phyloP scores from a whole-genome alignment of 1,140 invertebrate genomes.

The Achroia grisella region DNA sequence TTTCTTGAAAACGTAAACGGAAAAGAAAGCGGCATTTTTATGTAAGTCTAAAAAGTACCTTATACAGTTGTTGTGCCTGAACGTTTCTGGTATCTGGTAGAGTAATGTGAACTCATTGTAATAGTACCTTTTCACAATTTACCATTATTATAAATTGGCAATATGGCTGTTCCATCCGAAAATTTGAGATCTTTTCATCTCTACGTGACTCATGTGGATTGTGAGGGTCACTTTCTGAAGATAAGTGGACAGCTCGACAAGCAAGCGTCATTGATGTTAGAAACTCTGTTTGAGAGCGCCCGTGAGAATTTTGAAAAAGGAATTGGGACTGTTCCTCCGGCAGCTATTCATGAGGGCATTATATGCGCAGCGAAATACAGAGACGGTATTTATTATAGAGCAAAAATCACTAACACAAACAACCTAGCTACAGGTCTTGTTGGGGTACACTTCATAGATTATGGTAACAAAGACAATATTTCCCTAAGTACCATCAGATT shows the following conservation, averaged over 20 bases:
- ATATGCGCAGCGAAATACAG: slow-evolving; percentile 79
- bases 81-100: slow-evolving; percentile 20
- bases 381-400: slow-evolving; percentile 78
- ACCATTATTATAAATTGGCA: slow-evolving; percentile 2
- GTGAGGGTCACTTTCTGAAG: slow-evolving; percentile 77
- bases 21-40: slow-evolving; percentile 57
- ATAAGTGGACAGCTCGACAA: slow-evolving; percentile 80
- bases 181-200: slow-evolving; percentile 51
- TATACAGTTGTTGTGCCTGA: slow-evolving; percentile 22
- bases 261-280: slow-evolving; percentile 71
- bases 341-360: slow-evolving; percentile 61
- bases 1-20: slow-evolving; percentile 62
- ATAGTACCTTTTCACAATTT: background rate
- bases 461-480: slow-evolving; percentile 78
- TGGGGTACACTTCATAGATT: slow-evolving; percentile 81
- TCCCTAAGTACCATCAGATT: slow-evolving; percentile 73
- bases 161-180: slow-evolving; percentile 49
- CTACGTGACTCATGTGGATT: slow-evolving; percentile 79
- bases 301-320: slow-evolving; percentile 67
- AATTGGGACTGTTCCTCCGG: slow-evolving; percentile 41
- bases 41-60: slow-evolving; percentile 19
- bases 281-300: slow-evolving; percentile 69
- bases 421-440: slow-evolving; percentile 65
- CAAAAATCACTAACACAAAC: slow-evolving; percentile 70
- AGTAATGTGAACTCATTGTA: slow-evolving; percentile 36